phyloP scores from a whole-genome alignment of 2,888 invertebrate genomes.

The Hedychridium roseum region DNA sequence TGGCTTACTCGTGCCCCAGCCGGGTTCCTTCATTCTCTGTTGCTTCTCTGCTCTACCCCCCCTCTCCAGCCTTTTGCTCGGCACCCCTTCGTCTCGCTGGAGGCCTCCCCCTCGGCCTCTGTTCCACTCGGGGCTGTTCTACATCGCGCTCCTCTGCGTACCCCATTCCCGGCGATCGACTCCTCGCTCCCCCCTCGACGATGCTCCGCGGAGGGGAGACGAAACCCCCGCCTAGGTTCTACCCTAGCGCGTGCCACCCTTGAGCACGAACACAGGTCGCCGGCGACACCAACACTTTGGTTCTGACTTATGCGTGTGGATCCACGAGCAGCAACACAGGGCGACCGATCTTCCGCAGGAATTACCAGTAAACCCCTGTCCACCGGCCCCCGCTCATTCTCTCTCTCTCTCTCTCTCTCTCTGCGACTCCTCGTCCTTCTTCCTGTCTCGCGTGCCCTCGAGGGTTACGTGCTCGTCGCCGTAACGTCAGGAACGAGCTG shows the following conservation, averaged over 20 bases:
- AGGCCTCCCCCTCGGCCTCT: too few relatives aligned
- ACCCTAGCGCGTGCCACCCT: constrained; percentile 1
- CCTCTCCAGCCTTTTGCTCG: background rate
- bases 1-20: too few relatives aligned
- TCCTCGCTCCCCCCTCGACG: too few relatives aligned
- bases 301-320: constrained; percentile 22
- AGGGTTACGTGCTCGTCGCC: constrained; percentile 6
- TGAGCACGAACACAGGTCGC: too few relatives aligned
- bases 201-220: too few relatives aligned
- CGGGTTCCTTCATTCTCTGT: too few relatives aligned
- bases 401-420: background rate
- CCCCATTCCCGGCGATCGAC: too few relatives aligned
- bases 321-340: constrained; percentile 34
- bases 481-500: constrained; percentile 26
- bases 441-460: background rate
- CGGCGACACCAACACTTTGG: constrained; percentile 36
- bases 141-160: too few relatives aligned
- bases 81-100: too few relatives aligned
- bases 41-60: background rate
- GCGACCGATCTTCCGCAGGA: constrained; percentile 40
- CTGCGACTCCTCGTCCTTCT: background rate
- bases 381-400: constrained; percentile 6
- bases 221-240: too few relatives aligned
- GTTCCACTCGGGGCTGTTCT: too few relatives aligned
- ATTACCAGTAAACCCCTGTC: too few relatives aligned